Conservation (phyloP, 2,113 vertebrate genomes). For the Pampusana beccarii region DNA sequence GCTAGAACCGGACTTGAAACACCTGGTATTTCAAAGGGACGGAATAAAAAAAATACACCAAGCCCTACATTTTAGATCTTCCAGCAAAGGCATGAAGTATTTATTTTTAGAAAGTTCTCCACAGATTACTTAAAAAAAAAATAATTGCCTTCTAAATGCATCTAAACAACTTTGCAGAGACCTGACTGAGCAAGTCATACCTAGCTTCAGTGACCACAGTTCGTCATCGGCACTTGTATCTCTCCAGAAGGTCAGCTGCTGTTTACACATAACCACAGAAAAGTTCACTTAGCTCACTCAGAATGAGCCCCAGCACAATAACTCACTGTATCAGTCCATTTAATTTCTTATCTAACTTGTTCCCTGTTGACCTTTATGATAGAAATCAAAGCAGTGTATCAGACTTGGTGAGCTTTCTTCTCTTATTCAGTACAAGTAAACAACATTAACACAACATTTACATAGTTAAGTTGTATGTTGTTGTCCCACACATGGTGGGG, state of each 20-base stretch:
- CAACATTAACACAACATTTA: conserved; percentile 11
- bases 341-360: conserved; percentile 9
- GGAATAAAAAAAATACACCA: background rate
- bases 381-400: conserved; percentile 5
- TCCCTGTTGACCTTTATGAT: background rate
- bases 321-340: background rate
- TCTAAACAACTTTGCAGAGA: background rate
- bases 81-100: background rate
- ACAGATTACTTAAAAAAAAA: background rate
- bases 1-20: background rate
- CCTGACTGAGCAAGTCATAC: conserved; percentile 1
- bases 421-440: background rate
- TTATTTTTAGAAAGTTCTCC: conserved; percentile 24
- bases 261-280: background rate
- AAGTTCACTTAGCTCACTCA: background rate
- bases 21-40: conserved; percentile 18
- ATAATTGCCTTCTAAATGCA: background rate
- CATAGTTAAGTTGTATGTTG: background rate
- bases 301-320: background rate
- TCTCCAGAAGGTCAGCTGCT: conserved; percentile 25
- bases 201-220: background rate
- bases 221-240: background rate
- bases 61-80: background rate
- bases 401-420: background rate
- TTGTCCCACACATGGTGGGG: background rate